These are phyloP conservation scores for Pterophyllum scalare DNA, from an alignment of 2,113 vertebrate species.

Conservation along the genomic window DNA sequence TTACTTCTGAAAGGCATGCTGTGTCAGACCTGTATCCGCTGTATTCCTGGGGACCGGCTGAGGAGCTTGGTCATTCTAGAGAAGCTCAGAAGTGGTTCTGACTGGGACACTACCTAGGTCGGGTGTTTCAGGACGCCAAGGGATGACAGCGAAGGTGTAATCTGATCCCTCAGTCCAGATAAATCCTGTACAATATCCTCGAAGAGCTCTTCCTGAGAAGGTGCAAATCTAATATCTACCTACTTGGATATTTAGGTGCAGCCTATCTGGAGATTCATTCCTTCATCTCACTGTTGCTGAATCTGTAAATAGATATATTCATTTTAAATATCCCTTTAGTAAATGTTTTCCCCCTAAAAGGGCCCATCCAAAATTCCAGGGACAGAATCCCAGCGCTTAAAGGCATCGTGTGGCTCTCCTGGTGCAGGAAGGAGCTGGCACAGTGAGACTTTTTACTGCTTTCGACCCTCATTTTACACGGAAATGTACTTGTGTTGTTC, in stretches of 20 bases:
- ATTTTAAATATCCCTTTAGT: too few relatives aligned
- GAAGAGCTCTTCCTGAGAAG: background rate
- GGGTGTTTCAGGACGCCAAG: background rate
- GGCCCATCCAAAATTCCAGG: too few relatives aligned
- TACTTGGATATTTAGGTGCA: too few relatives aligned
- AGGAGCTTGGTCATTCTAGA: background rate
- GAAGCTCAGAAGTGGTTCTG: background rate
- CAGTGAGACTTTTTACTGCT: background rate
- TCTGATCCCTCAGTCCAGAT: background rate
- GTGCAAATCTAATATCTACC: too few relatives aligned
- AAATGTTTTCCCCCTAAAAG: too few relatives aligned
- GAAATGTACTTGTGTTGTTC: too few relatives aligned
- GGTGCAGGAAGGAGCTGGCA: background rate
- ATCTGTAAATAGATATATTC: too few relatives aligned
- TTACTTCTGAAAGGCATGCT: too few relatives aligned
- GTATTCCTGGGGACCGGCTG: background rate
- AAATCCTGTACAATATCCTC: background rate
- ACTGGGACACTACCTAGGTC: background rate
- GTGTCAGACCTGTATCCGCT: too few relatives aligned
- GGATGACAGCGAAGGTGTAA: background rate
- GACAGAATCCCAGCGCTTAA: too few relatives aligned
- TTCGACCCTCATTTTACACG: background rate
- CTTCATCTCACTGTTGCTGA: too few relatives aligned
- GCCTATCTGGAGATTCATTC: too few relatives aligned
- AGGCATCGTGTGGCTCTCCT: background rate